Base-by-base conservation (phyloP, 1,140 invertebrate species). In the Drosophila tani region DNA sequence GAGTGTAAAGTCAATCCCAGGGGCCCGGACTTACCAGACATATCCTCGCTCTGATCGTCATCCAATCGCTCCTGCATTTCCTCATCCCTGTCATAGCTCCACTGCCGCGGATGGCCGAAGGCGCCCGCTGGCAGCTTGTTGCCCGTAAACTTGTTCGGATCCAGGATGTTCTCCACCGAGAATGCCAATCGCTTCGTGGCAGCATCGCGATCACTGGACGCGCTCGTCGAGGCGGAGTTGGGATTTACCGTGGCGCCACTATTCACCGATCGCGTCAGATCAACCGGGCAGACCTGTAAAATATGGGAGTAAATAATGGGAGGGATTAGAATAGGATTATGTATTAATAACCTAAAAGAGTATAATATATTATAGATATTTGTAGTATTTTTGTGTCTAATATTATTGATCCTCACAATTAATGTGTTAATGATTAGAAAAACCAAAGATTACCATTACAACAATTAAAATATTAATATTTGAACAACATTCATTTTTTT, bases 81-180 rank as follows among this genome's bases (percentile, higher is more conserved):
- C 50, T 92, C 91, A 56, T 93, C 94, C 93, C 94, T 92, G 91
- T 95, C 94, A 81, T 95, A 94, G 76, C 81, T 85, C 88, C 93
- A 94, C 64, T 93, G 93, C 66, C 93, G 93, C 3, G 82, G 60
- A 63, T 84, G 76, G 1, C 77, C 84, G 5, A 82, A 84, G 21
- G 79, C 59, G 12, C 62, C 51, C 3, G 53, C 46, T 21, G 69
- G 66, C 64, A 90, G 51, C 74, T 91, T 77, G 76, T 81, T 93
- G 5, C 97, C 97, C 9, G 96, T 98, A 91, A 98, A 98, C 93
- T 98, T 98, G 69, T 96, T 97, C 0, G 97, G 97, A 91, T 98
- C 97, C 38, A 98, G 93, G 63, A 98, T 98, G 91, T 98, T 98
- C 93, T 98, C 97, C 6, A 98, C 97, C 5, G 97, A 98, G 93